Base-by-base conservation (phyloP, 2,113 vertebrate species). In the Leptocoma aspasia region DNA sequence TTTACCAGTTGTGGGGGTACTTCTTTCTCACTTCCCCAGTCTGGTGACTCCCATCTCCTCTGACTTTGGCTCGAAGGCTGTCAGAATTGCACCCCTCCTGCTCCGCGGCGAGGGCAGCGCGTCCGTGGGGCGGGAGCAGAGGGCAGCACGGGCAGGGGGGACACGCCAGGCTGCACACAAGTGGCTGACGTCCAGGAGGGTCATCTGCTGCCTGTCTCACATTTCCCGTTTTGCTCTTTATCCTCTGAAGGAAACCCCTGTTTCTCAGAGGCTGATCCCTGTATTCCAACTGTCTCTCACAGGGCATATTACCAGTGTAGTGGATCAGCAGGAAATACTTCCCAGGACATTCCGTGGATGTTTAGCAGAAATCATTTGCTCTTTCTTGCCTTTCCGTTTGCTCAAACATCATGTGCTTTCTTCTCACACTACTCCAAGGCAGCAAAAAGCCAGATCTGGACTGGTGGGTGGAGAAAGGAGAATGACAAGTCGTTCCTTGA, bases 41-140 rank as follows among this genome's bases (percentile, higher is more conserved):
- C 63, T 42, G 31, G 15, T 37, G 47, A 5, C 33, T 75, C 66
- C 35, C 37, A 22, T 33, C 15, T 76, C 15, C 47, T 23, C 26
- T 28, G n/a, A 3, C 26, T 79, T 80, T 31, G 39, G 13, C 39
- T 64, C 13, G 33, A 22, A 4, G 24, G 4, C 23, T 30, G 42
- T 13, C 37, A 47, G 54, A 42, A 61, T 11, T 24, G 39, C 68
- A 3, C 8, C 33, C 42, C 4, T 19, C 20, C 63, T 1, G 8
- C 66, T 66, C 24, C 0, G 0, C 0, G 7, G 44, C 0, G 0
- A 33, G 35, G 53, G 42, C 24, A 14, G 35, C 1, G 2, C 0
- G 5, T 37, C 53, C 6, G 0, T 9, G 41, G 44, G 56, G 64
- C 42, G 41, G 84, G 61, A 64, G 50, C 53, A n/a, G 53, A 20